phyloP scores from a whole-genome alignment of 2,113 vertebrate species.

The Octodon degus region DNA sequence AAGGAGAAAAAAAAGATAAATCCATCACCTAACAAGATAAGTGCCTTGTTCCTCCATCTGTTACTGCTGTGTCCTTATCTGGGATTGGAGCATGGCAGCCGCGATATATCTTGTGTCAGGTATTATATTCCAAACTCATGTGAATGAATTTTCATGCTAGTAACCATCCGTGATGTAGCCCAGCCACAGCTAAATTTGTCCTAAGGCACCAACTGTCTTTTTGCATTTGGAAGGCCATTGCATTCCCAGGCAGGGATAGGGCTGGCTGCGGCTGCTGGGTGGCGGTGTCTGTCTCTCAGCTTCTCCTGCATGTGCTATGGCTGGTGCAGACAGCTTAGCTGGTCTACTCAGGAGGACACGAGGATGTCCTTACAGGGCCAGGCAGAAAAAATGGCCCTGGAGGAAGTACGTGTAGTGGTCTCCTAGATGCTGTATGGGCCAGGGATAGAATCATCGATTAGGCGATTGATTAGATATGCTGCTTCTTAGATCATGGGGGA shows the following conservation, averaged over 20 bases:
- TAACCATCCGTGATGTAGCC: constrained; percentile 70
- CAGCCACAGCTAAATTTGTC: constrained; percentile 74
- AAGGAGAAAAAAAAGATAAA: constrained; percentile 86
- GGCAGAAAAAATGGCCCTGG: background rate
- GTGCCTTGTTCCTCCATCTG: constrained; percentile 90
- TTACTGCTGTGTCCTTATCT: constrained; percentile 90
- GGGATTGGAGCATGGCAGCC: constrained; percentile 86
- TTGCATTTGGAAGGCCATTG: constrained; percentile 72
- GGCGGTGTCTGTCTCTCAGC: background rate
- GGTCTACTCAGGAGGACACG: background rate
- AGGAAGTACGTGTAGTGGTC: background rate
- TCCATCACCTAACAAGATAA: constrained; percentile 91
- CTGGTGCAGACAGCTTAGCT: background rate
- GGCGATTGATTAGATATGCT: constrained; percentile 37
- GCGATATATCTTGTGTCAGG: constrained; percentile 87
- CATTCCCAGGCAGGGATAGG: background rate
- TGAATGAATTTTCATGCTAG: constrained; percentile 87
- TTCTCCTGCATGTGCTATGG: background rate
- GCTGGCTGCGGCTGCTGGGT: background rate
- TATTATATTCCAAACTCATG: constrained; percentile 89
- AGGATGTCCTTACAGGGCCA: background rate
- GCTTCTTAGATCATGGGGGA: constrained; percentile 24
- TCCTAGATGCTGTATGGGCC: background rate
- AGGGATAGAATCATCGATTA: constrained; percentile 29
- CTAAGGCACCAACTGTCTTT: constrained; percentile 74